A percentile compares a stretch with the other conserved stretches of the same genome.
Evolutionary conservation across 2,113 vertebrate species (phyloP).

Genomic region (Gnathonemus longibarbis): DNA sequence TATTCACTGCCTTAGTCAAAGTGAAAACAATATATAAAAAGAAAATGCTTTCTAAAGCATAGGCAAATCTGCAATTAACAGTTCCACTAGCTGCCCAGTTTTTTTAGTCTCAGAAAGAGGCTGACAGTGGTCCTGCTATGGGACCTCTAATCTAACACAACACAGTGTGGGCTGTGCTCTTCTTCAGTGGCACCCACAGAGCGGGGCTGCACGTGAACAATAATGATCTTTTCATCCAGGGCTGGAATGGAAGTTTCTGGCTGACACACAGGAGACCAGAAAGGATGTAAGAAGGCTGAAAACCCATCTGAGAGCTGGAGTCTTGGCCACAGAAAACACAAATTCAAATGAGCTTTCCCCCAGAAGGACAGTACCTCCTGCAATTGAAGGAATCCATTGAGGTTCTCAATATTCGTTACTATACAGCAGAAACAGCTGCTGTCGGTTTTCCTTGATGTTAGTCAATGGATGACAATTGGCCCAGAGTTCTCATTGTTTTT

Average conservation of each 20-base stretch:
- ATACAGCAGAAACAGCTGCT: conserved; percentile 62
- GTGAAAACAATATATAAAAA: background rate
- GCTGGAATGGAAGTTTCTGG: background rate
- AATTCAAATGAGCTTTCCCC: conserved; percentile 14
- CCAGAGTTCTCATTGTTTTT: conserved; percentile 11
- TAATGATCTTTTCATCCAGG: background rate
- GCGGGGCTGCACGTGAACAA: background rate
- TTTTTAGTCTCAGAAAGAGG: background rate
- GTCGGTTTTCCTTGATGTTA: conserved; percentile 60
- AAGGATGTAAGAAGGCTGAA: background rate
- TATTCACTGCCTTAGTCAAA: background rate
- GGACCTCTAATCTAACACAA: background rate
- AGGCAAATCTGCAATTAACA: background rate
- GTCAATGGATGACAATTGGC: conserved; percentile 41
- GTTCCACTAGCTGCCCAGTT: background rate
- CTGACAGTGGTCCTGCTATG: background rate
- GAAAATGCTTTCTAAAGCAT: background rate
- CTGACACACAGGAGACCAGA: background rate
- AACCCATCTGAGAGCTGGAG: background rate
- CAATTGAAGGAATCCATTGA: conserved; percentile 63
- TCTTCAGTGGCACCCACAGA: background rate
- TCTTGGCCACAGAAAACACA: conserved; percentile 1
- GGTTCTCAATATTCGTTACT: conserved; percentile 55
- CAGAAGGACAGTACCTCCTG: conserved; percentile 37
- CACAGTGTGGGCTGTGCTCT: background rate